A percentile compares a stretch with the other conserved stretches of the same genome.
Evolutionary conservation across 2,797 vertebrate species (phyloP).

Genomic region (Sebastes vulpes): DNA sequence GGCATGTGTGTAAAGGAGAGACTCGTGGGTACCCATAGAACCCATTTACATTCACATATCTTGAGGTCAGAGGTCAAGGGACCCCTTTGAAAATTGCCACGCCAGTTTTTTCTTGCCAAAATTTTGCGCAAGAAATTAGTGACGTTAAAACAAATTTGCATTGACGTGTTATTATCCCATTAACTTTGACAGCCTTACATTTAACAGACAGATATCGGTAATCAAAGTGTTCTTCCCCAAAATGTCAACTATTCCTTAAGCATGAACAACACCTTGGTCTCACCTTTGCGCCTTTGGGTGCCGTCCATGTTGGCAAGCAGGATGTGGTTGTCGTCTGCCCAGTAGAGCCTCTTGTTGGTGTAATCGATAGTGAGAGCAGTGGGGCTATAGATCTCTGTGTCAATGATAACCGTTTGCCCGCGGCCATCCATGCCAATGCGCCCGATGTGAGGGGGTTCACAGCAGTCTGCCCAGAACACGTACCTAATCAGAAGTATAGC

Average conservation of each 20-base stretch:
- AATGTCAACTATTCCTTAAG: not conserved
- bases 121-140: too few species aligned
- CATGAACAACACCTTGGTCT: slow-evolving; percentile 23
- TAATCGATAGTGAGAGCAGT: slow-evolving; percentile 97
- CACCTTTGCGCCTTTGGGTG: slow-evolving; percentile 93
- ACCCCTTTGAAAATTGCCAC: too few species aligned
- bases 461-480: slow-evolving; percentile 98
- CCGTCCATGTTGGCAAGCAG: slow-evolving; percentile 97
- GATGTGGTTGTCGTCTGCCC: slow-evolving; percentile 97
- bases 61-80: too few species aligned
- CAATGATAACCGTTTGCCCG: slow-evolving; percentile 90
- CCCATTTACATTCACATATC: too few species aligned
- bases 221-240: not conserved
- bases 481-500: slow-evolving; percentile 81
- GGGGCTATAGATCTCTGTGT: slow-evolving; percentile 94
- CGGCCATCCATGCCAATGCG: slow-evolving; percentile 97
- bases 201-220: too few species aligned
- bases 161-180: fast-evolving
- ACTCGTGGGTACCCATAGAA: too few species aligned
- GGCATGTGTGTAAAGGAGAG: too few species aligned
- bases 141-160: too few species aligned
- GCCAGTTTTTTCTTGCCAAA: too few species aligned
- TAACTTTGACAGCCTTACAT: too few species aligned
- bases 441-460: slow-evolving; percentile 93
- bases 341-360: slow-evolving; percentile 95